phyloP scores from a whole-genome alignment of 2,113 vertebrate genomes.

The Silurus meridionalis region DNA sequence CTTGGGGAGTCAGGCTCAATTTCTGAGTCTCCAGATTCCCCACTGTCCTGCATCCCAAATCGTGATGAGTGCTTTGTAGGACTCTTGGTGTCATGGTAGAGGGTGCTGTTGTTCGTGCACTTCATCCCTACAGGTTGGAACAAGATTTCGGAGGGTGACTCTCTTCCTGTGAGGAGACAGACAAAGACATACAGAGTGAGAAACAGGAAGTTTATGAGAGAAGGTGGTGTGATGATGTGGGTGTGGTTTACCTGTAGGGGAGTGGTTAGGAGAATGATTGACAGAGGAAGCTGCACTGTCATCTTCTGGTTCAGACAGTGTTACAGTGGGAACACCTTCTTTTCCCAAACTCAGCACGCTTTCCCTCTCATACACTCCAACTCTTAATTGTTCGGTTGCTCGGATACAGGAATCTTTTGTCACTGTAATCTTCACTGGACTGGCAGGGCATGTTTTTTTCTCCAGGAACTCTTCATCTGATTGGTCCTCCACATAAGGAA shows the following conservation, averaged over 20 bases:
- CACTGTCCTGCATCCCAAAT: conserved; percentile 77
- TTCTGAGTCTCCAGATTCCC: conserved; percentile 93
- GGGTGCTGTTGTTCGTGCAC: conserved; percentile 39
- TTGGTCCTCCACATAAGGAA: conserved; percentile 79
- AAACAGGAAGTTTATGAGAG: neutral
- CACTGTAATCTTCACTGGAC: conserved; percentile 86
- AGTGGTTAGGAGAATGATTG: conserved; percentile 87
- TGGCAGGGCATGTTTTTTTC: conserved; percentile 68
- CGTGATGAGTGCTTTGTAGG: conserved; percentile 60
- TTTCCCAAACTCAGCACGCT: conserved; percentile 80
- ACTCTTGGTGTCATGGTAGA: conserved; percentile 16
- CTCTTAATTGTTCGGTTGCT: conserved; percentile 54
- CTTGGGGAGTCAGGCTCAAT: conserved; percentile 79
- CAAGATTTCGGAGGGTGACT: conserved; percentile 65
- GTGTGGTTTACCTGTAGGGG: conserved; percentile 76
- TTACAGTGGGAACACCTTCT: conserved; percentile 89
- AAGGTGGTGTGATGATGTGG: neutral
- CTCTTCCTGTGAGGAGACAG: conserved; percentile 65
- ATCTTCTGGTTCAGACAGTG: conserved; percentile 92
- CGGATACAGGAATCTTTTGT: conserved; percentile 71
- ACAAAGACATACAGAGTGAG: neutral
- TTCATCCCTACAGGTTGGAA: conserved; percentile 65
- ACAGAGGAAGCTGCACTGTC: conserved; percentile 89
- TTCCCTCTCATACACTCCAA: conserved; percentile 66
- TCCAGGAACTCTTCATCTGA: conserved; percentile 78